These are phyloP conservation scores for Aythya baeri DNA, from an alignment of 2,113 vertebrate genomes.

Conservation along the genomic window DNA sequence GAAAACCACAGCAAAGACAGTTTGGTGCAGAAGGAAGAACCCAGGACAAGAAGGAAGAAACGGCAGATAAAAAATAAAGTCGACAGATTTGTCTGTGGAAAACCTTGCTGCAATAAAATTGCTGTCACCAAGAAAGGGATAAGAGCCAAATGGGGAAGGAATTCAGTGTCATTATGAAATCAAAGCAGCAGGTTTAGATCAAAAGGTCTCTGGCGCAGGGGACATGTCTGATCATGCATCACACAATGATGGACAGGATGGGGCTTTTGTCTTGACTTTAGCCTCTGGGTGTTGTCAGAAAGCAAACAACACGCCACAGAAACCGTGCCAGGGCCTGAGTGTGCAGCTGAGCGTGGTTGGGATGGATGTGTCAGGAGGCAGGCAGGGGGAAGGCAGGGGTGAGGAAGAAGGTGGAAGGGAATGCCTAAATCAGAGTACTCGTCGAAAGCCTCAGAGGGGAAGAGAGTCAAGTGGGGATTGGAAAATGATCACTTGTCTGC, in stretches of 20 bases:
- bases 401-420: not conserved
- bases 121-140: not conserved
- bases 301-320: not conserved
- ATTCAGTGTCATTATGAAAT: not conserved
- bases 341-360: not conserved
- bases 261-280: constrained; percentile 32
- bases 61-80: not conserved
- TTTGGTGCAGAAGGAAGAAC: not conserved
- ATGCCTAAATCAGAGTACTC: not conserved
- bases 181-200: not conserved
- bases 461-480: not conserved
- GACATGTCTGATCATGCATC: not conserved
- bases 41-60: not conserved
- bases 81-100: not conserved
- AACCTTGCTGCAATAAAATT: not conserved
- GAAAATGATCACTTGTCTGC: not conserved
- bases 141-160: not conserved
- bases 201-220: constrained; percentile 5
- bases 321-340: not conserved
- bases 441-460: not conserved
- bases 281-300: not conserved
- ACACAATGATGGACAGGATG: constrained; percentile 5
- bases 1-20: not conserved
- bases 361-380: fast-evolving
- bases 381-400: not conserved